Conservation (phyloP, 1,140 invertebrate genomes). For the Aradophagus sp. region DNA sequence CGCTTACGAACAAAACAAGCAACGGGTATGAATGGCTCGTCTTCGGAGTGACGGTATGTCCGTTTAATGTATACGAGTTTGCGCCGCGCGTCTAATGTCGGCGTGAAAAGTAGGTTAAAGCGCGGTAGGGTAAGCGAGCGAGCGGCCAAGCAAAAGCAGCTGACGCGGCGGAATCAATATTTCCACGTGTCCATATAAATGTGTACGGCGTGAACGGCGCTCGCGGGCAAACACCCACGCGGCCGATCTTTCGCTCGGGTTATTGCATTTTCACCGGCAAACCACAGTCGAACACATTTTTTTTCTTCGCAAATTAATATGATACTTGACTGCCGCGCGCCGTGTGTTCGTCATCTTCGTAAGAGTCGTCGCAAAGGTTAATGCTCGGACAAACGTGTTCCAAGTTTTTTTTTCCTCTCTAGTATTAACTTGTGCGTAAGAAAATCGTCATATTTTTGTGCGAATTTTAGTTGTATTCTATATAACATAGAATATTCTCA, state of each 20-base stretch:
- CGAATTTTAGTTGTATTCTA: no score
- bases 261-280: conserved; percentile 6
- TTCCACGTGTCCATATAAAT: conserved; percentile 61
- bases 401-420: no score
- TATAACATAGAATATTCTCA: no score
- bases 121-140: conserved; percentile 57
- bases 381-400: no score
- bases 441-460: no score
- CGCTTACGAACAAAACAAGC: no score
- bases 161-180: conserved; percentile 68
- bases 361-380: neutral
- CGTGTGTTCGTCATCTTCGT: neutral
- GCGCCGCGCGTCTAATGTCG: conserved; percentile 22
- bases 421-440: no score
- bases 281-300: conserved; percentile 3
- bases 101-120: conserved; percentile 63
- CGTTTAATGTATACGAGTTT: conserved; percentile 28
- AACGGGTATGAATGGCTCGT: no score
- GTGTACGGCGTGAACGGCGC: conserved; percentile 16
- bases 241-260: conserved; percentile 8
- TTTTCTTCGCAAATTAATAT: no score
- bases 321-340: neutral
- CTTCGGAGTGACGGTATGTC: conserved; percentile 9
- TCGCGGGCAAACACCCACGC: conserved; percentile 7
- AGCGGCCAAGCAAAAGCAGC: conserved; percentile 57